Conservation (phyloP, 2,113 vertebrate genomes). For the Crotalus horridus region DNA sequence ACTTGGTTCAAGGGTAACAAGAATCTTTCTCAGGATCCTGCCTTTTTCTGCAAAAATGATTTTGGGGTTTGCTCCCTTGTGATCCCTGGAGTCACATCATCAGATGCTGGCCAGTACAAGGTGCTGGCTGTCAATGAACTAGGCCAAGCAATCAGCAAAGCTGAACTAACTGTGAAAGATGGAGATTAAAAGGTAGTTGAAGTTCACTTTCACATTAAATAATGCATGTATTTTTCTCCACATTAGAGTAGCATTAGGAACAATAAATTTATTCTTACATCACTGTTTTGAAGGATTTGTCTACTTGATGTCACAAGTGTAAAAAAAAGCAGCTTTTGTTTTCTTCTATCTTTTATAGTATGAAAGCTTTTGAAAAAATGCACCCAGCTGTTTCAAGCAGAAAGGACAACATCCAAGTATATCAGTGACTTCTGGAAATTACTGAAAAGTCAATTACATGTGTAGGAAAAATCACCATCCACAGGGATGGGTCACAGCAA, state of each 20-base stretch:
- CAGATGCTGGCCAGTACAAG: slow-evolving; percentile 77
- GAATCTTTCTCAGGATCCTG: slow-evolving; percentile 70
- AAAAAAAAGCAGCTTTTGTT: neutral
- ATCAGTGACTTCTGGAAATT: slow-evolving; percentile 2
- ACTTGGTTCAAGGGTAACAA: slow-evolving; percentile 79
- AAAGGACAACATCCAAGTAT: neutral
- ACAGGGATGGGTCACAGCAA: neutral
- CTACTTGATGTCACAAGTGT: neutral
- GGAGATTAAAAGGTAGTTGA: slow-evolving; percentile 1
- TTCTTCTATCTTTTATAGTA: neutral
- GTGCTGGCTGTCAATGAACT: slow-evolving; percentile 73
- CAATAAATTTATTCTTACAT: neutral
- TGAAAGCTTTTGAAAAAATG: slow-evolving; percentile 1
- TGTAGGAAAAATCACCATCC: neutral
- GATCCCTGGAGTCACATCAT: slow-evolving; percentile 70
- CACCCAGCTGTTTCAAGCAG: neutral
- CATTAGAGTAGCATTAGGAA: neutral
- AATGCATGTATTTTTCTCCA: neutral
- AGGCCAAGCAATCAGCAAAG: slow-evolving; percentile 73
- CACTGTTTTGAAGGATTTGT: neutral
- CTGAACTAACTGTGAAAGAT: slow-evolving; percentile 79
- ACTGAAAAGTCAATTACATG: neutral
- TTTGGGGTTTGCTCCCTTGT: slow-evolving; percentile 85
- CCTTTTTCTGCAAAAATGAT: slow-evolving; percentile 74
- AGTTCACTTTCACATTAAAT: neutral